phyloP scores from a whole-genome alignment of 2,888 invertebrate species.

The Ganaspis brasiliensis region DNA sequence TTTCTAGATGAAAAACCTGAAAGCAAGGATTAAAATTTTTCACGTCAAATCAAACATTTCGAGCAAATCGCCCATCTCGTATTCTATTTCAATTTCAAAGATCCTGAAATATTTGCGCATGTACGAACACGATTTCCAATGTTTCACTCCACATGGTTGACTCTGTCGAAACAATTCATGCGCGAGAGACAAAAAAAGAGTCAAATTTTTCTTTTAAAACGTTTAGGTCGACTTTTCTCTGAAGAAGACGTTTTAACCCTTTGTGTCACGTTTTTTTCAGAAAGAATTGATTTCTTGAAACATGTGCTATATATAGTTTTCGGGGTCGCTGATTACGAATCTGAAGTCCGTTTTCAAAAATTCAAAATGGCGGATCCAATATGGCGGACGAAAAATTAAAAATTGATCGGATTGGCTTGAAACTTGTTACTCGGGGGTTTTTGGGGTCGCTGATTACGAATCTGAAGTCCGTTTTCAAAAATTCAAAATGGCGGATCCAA shows the following conservation, averaged over 20 bases:
- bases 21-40: conserved; percentile 16
- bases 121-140: conserved; percentile 3
- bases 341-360: too few relatives aligned
- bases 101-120: neutral
- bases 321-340: too few relatives aligned
- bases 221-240: conserved; percentile 17
- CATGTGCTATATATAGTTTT: too few relatives aligned
- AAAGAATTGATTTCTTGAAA: too few relatives aligned
- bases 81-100: conserved; percentile 30
- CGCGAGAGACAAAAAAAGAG: neutral
- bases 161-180: neutral
- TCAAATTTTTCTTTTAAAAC: conserved; percentile 11
- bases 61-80: neutral
- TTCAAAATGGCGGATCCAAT: too few relatives aligned
- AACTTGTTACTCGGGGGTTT: too few relatives aligned
- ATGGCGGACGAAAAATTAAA: too few relatives aligned
- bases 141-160: neutral
- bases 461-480: too few relatives aligned
- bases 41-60: conserved; percentile 19
- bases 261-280: too few relatives aligned
- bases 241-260: neutral
- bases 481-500: too few relatives aligned
- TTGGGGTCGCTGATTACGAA: too few relatives aligned
- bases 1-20: neutral
- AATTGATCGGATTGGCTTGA: too few relatives aligned